Evolutionary conservation across 1,140 invertebrate genomes (phyloP), one percentile per base, ranked within the genome.

Genomic region (Zaprionus tsacasi): DNA sequence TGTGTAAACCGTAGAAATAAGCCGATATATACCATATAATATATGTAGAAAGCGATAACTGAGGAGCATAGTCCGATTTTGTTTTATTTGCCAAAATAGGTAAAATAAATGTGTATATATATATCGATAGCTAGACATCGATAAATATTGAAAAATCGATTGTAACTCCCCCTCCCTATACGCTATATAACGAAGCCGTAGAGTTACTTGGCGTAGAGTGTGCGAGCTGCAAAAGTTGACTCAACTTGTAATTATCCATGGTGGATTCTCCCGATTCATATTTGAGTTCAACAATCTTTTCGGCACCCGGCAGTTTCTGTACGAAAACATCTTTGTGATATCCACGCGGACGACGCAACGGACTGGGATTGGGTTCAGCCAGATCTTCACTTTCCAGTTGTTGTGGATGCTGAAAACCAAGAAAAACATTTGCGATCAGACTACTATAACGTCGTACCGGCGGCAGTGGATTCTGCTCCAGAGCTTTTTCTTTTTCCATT

Each of bases 381-480:
- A 4, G 11, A 12, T 12, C 4, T 0, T 13, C 12, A 12, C 1
- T 13, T 0, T 2, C 0, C 6, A 25, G 38, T 6, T 11, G 6
- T 15, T 1, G 35, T 0, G 63, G 55, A 59, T 59, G 13, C 10
- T 30, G n/a, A n/a, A 55, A 72, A 27, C 63, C 70, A 6, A 72
- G 8, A 7, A 55, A 68, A 3, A 68, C 36, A 0, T 56, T 6
- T 2, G 65, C 45, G 1, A 54, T 8, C 1, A 67, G 45, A 17
- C 56, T 68, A 4, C 11, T 25, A 12, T 68, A 43, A 2, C 66
- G 66, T 8, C 3, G 11, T 0, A 68, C 6, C 1, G 57, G 57
- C 0, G 35, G 8, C 30, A 10, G 33, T 0, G 17, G 13, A 11
- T 15, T 13, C 2, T 21, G 1, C 3, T 55, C 45, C 3, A 15